Evolutionary conservation across 2,888 invertebrate genomes (phyloP), one percentile per base, ranked within the genome.

Genomic region (Steinernema scapterisci): DNA sequence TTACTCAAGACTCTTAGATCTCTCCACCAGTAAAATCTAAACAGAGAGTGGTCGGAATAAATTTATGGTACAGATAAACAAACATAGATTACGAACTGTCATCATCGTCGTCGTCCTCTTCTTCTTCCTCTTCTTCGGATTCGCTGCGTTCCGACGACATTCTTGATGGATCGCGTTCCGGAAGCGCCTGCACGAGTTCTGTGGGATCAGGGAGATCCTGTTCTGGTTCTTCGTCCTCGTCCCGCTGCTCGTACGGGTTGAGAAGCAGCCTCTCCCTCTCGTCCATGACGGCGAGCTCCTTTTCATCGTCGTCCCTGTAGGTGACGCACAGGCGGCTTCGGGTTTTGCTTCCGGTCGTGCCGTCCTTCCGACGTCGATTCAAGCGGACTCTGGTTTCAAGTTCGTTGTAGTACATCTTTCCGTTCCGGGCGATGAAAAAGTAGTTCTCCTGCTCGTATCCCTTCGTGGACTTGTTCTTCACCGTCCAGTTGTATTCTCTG

Each of bases 401-500:
- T 78, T 90, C 90, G 84, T 89, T 89, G 83, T 90, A 90, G 82
- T 86, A 89, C 63, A 89, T 88, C 1, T 63, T 48, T 13, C 75
- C 76, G 70, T 78, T 73, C 19, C 89, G 86, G 74, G 88, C 83
- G 16, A 88, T 87, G 80, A 90, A 88, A 83, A 89, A 90, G 82
- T 89, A 90, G 43, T 88, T 90, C 80, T 90, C 89, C 75, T 78
- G 78, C 76, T 89, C 89, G 78, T 89, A 89, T 23, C 89, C 89
- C 77, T 88, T 86, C 16, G 88, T 88, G 5, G 88, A 83, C 78
- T 89, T 89, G 82, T 95, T 97, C 89, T 97, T 97, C 23, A 97
- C 97, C 87, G 96, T 97, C 97, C 97, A 99, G 88, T 96, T 97
- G 88, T 99, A 99, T 88, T 99, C 97, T 78, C 99, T 91, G 0